Evolutionary conservation across 2,888 invertebrate genomes (phyloP), one percentile per base, ranked within the genome.

Genomic region (Pemphredon lugubris): DNA sequence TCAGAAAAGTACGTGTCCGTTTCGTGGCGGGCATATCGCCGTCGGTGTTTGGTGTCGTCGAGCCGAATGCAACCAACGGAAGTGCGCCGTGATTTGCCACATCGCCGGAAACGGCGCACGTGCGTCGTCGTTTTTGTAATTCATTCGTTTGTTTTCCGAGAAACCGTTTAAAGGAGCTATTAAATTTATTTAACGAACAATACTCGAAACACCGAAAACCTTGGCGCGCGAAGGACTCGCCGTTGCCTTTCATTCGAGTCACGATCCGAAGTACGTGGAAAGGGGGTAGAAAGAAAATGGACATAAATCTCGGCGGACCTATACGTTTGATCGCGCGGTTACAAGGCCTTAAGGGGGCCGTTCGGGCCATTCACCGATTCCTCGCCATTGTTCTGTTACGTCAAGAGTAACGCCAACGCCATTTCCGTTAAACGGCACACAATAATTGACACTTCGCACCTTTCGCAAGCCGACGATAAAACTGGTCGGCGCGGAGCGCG

Each of bases 51-150:
- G 23, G 48, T 39, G 59, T 53, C 21, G 39, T 7, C 21, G 44
- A n/a, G 45, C 39, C 67, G 72, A 73, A 69, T 60, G 66, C 64
- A 57, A 59, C 48, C 74, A 65, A 47, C 82, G 82, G 82, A 82
- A 82, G 73, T 78, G 59, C 72, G 42, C 53, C 74, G 83, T 78
- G 83, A 82, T 82, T 82, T 77, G 83, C 76, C 57, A 53, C 78
- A 74, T 73, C 81, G 79, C 83, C 82, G 82, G 82, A 82, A 82
- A 71, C 79, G 74, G 58, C 81, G 77, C 75, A 74, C 81, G 74
- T 76, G 75, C 74, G 69, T 61, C 67, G 67, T 57, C 76, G 72
- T 79, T 72, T 71, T 59, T 61, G 39, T 79, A 57, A 70, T 78
- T 74, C 71, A 74, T 76, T 79, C 79, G 26, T 26, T 21, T 53